Conservation (phyloP, 2,888 invertebrate genomes). For the Lasioglossum zephyrum region DNA sequence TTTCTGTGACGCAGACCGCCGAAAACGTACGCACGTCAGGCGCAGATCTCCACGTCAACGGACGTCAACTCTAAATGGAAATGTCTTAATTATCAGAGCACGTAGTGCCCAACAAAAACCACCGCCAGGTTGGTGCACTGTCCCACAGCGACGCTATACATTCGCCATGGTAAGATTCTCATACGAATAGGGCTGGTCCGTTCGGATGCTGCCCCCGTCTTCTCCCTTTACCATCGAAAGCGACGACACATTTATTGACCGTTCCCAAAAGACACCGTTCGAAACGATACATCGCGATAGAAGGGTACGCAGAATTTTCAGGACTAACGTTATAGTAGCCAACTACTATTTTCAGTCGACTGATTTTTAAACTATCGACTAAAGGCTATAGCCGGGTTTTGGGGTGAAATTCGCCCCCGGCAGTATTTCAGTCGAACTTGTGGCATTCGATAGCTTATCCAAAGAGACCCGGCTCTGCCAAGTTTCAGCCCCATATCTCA, state of each 20-base stretch:
- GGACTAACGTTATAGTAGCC: neutral
- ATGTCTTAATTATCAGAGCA: slow-evolving; percentile 82
- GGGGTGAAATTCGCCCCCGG: too few species aligned
- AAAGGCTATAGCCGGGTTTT: too few species aligned
- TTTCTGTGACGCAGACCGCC: slow-evolving; percentile 60
- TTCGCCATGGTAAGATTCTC: slow-evolving; percentile 44
- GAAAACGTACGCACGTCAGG: slow-evolving; percentile 59
- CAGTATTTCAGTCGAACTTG: too few species aligned
- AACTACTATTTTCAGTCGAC: too few species aligned
- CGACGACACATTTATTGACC: slow-evolving; percentile 52
- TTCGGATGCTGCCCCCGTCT: slow-evolving; percentile 42
- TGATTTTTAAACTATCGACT: too few species aligned
- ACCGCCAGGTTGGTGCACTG: slow-evolving; percentile 14
- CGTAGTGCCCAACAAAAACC: slow-evolving; percentile 70
- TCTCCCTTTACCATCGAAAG: slow-evolving; percentile 47
- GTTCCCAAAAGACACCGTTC: slow-evolving; percentile 35
- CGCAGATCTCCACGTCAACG: slow-evolving; percentile 72
- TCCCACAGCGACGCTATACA: slow-evolving; percentile 33
- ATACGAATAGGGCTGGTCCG: slow-evolving; percentile 21
- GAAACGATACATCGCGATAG: slow-evolving; percentile 11
- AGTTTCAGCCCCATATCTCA: too few species aligned
- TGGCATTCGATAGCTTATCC: too few species aligned
- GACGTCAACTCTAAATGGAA: slow-evolving; percentile 81
- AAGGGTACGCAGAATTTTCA: neutral
- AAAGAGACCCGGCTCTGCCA: too few species aligned